Percentiles rank a stretch among this genome's conserved stretches.
These are phyloP conservation scores for Meteorus cinctellus DNA, from an alignment of 2,888 invertebrate species.

Conservation along the genomic window DNA sequence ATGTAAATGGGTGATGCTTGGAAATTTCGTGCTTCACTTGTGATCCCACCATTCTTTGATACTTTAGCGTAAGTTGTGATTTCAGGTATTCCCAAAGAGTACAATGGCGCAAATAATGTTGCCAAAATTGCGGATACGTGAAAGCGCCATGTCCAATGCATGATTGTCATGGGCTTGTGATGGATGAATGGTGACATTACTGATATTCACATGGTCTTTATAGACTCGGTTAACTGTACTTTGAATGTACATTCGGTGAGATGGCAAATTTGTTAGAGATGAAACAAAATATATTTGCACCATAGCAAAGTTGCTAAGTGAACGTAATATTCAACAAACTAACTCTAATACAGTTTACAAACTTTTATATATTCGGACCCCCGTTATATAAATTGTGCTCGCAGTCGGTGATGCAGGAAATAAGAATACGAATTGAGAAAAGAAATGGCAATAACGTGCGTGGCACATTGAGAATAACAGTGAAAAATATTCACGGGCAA, in stretches of 20 bases:
- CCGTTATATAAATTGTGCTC: conserved; percentile 54
- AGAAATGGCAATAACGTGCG: neutral
- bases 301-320: conserved; percentile 51
- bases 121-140: conserved; percentile 36
- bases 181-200: conserved; percentile 32
- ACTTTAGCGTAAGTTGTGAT: conserved; percentile 62
- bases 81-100: conserved; percentile 51
- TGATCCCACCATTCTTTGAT: conserved; percentile 57
- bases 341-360: conserved; percentile 58
- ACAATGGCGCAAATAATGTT: conserved; percentile 24
- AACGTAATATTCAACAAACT: conserved; percentile 53
- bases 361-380: conserved; percentile 50
- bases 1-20: conserved; percentile 63
- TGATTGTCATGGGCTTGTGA: conserved; percentile 43
- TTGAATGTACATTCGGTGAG: neutral
- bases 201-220: conserved; percentile 51
- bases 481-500: too few relatives aligned
- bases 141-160: conserved; percentile 33
- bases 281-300: conserved; percentile 53
- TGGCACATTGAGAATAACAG: neutral
- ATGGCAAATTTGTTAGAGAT: neutral
- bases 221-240: conserved; percentile 66
- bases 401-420: neutral
- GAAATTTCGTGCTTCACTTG: conserved; percentile 56
- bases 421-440: neutral